Conservation (phyloP, 2,888 invertebrate genomes). For the Torymus auratus region DNA sequence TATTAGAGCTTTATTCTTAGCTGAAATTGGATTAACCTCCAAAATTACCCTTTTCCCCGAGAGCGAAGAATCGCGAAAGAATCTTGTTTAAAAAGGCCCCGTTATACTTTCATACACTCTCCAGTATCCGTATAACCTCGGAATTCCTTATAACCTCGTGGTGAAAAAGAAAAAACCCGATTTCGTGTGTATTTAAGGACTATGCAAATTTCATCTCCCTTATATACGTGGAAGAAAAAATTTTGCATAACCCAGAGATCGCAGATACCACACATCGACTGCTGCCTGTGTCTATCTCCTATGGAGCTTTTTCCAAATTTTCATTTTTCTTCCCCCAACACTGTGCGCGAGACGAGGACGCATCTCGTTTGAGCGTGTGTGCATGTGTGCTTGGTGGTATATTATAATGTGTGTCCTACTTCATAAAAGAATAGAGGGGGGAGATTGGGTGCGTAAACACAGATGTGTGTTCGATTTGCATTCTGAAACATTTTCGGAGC, state of each 20-base stretch:
- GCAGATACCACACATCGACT: constrained; percentile 8
- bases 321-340: background rate
- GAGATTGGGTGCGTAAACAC: constrained; percentile 26
- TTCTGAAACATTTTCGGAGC: constrained; percentile 29
- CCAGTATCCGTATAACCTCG: constrained; percentile 7
- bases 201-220: constrained; percentile 19
- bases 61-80: no score
- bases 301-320: constrained; percentile 46
- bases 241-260: constrained; percentile 27
- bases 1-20: no score
- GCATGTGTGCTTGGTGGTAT: background rate
- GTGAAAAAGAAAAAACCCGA: constrained; percentile 2
- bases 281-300: background rate
- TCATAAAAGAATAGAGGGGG: no score
- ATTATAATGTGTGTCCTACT: background rate
- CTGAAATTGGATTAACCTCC: no score
- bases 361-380: no score
- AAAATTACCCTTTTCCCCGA: no score
- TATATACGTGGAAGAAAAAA: background rate
- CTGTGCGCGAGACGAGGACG: no score
- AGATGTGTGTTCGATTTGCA: constrained; percentile 22
- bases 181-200: constrained; percentile 1
- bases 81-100: no score
- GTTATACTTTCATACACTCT: background rate
- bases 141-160: background rate